Evolutionary conservation across 2,113 vertebrate species (phyloP), one percentile per base, ranked within the genome.

Genomic region (Tragulus kanchil): DNA sequence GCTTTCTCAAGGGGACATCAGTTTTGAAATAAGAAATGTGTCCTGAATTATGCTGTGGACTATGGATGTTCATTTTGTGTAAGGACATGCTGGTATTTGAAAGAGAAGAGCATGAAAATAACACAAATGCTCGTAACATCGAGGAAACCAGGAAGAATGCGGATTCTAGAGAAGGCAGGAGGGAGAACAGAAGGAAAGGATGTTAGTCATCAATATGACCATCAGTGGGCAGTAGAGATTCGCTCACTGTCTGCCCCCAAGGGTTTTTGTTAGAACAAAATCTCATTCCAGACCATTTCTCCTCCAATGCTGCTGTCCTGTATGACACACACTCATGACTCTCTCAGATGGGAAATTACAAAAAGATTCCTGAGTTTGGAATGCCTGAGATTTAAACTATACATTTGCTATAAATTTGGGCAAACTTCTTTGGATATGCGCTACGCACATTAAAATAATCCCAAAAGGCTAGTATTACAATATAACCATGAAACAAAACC

Each of bases 141-240:
- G 42, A 42, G 26, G 15, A 36, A 19, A 42, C 21, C 45, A 9
- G 2, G 62, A 45, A 45, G 15, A 48, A 19, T 42, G 52, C 50
- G 36, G 8, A 28, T 28, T 75, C 3, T 2, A 10, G 54, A 31
- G 28, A 45, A 11, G 23, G 5, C 58, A 1, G 14, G 3, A 56
- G 54, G 28, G 1, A 17, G 12, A 23, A 16, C 11, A 45, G 15
- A 58, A 7, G 26, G 16, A 79, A 82, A 19, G 8, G 9, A 21
- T 52, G 58, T 52, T 5, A 26, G 28, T 50, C 25, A 25, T 6
- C 0, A 0, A 8, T 1, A 10, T 7, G 67, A 52, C 56, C 94
- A 88, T 50, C 8, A 90, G 92, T 48, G 23, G 82, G 89, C 86
- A 73, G 92, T 77, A 96, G 92, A 79, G 71, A 78, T 50, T 2